Conservation (phyloP, 2,113 vertebrate genomes). For the Neodontobutis hainanensis region DNA sequence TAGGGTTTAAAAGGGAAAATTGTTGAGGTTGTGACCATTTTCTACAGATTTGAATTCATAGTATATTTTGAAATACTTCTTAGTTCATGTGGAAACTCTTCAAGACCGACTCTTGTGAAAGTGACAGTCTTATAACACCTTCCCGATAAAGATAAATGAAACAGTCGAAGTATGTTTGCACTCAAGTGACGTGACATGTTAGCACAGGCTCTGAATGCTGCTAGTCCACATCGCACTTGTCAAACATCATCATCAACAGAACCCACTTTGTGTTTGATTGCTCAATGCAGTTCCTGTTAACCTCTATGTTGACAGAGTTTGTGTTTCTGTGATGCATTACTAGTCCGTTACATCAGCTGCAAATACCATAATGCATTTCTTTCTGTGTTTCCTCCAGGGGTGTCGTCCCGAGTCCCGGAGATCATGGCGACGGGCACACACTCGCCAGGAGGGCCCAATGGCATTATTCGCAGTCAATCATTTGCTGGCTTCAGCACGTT, state of each 20-base stretch:
- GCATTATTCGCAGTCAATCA: conserved; percentile 97
- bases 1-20: not conserved
- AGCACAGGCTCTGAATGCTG: conserved; percentile 54
- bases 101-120: conserved; percentile 4
- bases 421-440: conserved; percentile 94
- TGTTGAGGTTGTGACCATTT: no score
- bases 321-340: not conserved
- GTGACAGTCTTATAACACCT: conserved; percentile 25
- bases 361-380: conserved; percentile 1
- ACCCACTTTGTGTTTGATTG: conserved; percentile 5
- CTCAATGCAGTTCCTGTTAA: conserved; percentile 35
- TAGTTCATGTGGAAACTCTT: conserved; percentile 18
- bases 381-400: conserved; percentile 78
- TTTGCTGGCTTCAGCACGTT: conserved; percentile 97
- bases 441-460: conserved; percentile 95
- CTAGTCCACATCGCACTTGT: conserved; percentile 37
- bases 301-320: not conserved
- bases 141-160: conserved; percentile 14
- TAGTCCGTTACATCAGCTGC: not conserved
- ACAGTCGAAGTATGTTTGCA: conserved; percentile 43
- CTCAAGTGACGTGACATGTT: conserved; percentile 44
- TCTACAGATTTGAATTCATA: no score
- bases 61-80: not conserved
- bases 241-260: conserved; percentile 23
- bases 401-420: conserved; percentile 87